These are phyloP conservation scores for Drosophila kanekoi DNA, from an alignment of 2,888 invertebrate species.

Conservation along the genomic window DNA sequence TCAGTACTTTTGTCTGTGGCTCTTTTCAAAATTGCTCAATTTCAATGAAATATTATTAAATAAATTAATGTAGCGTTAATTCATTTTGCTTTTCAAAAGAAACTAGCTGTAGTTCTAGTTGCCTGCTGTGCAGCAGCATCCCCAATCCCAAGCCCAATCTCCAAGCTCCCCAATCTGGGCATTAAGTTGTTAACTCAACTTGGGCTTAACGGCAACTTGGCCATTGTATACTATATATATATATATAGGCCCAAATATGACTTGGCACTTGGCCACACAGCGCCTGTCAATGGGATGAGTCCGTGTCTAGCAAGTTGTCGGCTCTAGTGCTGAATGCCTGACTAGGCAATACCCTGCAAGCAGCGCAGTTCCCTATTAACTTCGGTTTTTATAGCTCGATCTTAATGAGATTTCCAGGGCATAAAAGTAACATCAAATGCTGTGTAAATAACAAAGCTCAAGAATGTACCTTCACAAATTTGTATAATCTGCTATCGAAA, in stretches of 20 bases:
- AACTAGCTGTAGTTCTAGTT: slow-evolving; percentile 57
- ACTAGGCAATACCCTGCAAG: too few relatives aligned
- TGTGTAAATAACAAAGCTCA: too few relatives aligned
- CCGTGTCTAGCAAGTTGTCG: not conserved
- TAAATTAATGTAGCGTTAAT: slow-evolving; percentile 80
- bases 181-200: slow-evolving; percentile 42
- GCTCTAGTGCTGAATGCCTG: too few relatives aligned
- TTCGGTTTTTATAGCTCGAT: too few relatives aligned
- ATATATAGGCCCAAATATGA: slow-evolving; percentile 16
- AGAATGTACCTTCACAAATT: too few relatives aligned
- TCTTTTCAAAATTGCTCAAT: slow-evolving; percentile 74
- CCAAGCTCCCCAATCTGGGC: slow-evolving; percentile 26
- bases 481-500: too few relatives aligned
- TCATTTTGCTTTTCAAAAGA: slow-evolving; percentile 69
- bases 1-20: slow-evolving; percentile 19
- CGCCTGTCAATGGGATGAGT: slow-evolving; percentile 20
- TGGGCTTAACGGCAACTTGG: slow-evolving; percentile 40
- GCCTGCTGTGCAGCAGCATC: slow-evolving; percentile 52
- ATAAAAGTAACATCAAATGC: too few relatives aligned
- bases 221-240: slow-evolving; percentile 4
- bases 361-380: too few relatives aligned
- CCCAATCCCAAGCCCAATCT: slow-evolving; percentile 19
- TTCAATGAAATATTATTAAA: slow-evolving; percentile 80
- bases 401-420: too few relatives aligned
- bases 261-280: slow-evolving; percentile 44